Evolutionary conservation across 2,888 invertebrate genomes (phyloP).

Genomic region (Hyles lineata): DNA sequence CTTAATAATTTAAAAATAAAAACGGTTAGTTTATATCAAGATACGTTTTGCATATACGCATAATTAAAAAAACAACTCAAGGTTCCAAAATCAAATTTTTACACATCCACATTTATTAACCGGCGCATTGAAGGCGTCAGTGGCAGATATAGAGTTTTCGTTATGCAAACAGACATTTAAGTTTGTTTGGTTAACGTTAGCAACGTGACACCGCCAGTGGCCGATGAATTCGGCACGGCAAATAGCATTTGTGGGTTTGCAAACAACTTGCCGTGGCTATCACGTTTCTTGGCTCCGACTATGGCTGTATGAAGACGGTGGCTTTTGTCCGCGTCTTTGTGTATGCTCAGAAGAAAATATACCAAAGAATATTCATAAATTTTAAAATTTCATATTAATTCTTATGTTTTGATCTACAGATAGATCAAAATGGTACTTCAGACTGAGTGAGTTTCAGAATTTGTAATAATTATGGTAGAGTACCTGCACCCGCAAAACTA

Average conservation of each 20-base stretch:
- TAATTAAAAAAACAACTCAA: no score
- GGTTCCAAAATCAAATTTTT: background rate
- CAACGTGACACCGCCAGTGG: constrained; percentile 79
- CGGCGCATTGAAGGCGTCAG: constrained; percentile 49
- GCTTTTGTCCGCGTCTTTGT: constrained; percentile 33
- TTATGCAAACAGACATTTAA: constrained; percentile 72
- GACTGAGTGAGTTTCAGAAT: no score
- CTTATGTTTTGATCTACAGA: no score
- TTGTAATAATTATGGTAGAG: no score
- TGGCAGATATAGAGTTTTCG: constrained; percentile 71
- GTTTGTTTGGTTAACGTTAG: constrained; percentile 67
- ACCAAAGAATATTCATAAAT: no score
- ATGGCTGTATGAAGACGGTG: constrained; percentile 35
- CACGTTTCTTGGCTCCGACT: constrained; percentile 61
- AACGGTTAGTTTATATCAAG: no score
- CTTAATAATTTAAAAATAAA: no score
- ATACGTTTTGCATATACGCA: no score
- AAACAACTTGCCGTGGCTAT: constrained; percentile 78
- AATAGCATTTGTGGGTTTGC: constrained; percentile 77
- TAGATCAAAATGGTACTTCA: no score
- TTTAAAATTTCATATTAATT: no score
- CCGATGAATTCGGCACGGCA: constrained; percentile 76
- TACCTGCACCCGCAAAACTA: no score
- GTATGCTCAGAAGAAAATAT: background rate
- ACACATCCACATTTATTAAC: constrained; percentile 10